Base-by-base conservation (phyloP, 2,888 invertebrate species). In the Aethes cnicana region DNA sequence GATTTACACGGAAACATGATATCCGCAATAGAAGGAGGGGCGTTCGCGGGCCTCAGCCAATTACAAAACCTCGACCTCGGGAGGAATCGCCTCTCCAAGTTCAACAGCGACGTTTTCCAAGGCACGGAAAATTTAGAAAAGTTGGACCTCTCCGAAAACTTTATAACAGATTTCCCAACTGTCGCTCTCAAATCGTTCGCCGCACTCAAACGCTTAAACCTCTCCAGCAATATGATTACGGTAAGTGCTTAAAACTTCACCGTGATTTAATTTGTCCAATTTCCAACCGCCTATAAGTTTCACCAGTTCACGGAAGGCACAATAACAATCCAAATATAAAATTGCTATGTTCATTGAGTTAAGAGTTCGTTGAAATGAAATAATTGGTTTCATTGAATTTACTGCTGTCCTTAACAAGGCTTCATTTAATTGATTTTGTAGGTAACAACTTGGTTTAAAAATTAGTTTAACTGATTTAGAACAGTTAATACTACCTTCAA, bases 71-170 rank as follows among this genome's bases (percentile, higher is more conserved):
- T 97, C 21, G 94, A 94, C 73, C 81, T 97, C 39, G 93, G 95
- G 1, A 92, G 94, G 59, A 97, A 97, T 82, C 92, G 94, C 58
- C 90, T 97, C 9, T 92, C 92, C 5, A 93, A 94, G 64, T 92
- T 97, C 69, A 96, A 96, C 77, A 96, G 96, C 74, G 95, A 96
- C 71, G 94, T 95, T 44, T 96, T 97, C 68, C 92, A 93, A 89
- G 93, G 95, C 46, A 92, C 95, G 3, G 92, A 92, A 50, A 93
- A 94, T 64, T 86, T 98, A 55, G 92, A 95, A 64, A 93, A 93
- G 63, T 84, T 98, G 59, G 96, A 97, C 75, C 86, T 98, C 17
- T 95, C 96, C 0, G 94, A 95, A 69, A 98, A 98, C 87, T 96
- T 96, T 74, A 93, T 97, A 47, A 90, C 91, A 1, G 95, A 95